Evolutionary conservation across 1,140 invertebrate genomes (phyloP).

Genomic region (Hirudo medicinalis): DNA sequence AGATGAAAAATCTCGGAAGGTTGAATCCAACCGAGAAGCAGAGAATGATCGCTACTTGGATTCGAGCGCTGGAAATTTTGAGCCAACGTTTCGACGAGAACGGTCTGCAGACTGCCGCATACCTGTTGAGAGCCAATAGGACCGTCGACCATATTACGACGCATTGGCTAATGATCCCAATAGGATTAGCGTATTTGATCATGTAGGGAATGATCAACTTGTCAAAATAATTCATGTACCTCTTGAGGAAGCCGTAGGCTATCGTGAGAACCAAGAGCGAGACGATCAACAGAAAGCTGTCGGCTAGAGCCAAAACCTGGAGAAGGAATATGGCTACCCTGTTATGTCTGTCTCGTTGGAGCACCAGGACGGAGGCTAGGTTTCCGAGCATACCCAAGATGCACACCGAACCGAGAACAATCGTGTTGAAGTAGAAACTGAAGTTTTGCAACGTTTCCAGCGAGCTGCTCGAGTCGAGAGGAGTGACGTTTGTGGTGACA

Average conservation of each 20-base stretch:
- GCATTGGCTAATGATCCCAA: constrained; percentile 19
- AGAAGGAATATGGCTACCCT: constrained; percentile 21
- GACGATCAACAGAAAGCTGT: constrained; percentile 21
- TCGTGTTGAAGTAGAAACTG: constrained; percentile 20
- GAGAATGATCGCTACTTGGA: constrained; percentile 19
- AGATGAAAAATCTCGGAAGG: constrained; percentile 22
- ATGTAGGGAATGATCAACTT: constrained; percentile 15
- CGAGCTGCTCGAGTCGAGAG: neutral
- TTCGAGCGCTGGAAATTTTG: constrained; percentile 18
- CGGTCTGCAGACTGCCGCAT: constrained; percentile 21
- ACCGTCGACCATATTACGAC: constrained; percentile 22
- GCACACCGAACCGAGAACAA: constrained; percentile 14
- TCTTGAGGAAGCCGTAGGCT: constrained; percentile 9
- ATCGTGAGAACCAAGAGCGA: constrained; percentile 14
- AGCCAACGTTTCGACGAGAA: constrained; percentile 19
- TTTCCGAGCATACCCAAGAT: constrained; percentile 20
- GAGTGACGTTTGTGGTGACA: neutral
- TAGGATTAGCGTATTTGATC: constrained; percentile 17
- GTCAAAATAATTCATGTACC: constrained; percentile 1
- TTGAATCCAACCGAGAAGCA: constrained; percentile 19
- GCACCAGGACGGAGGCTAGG: constrained; percentile 18
- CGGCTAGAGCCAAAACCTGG: constrained; percentile 19
- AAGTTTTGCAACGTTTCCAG: neutral
- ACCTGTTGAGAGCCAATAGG: constrained; percentile 22
- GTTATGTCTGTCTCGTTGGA: constrained; percentile 22